Conservation (phyloP, 2,888 invertebrate species). For the Stenchaetothrips biformis region DNA sequence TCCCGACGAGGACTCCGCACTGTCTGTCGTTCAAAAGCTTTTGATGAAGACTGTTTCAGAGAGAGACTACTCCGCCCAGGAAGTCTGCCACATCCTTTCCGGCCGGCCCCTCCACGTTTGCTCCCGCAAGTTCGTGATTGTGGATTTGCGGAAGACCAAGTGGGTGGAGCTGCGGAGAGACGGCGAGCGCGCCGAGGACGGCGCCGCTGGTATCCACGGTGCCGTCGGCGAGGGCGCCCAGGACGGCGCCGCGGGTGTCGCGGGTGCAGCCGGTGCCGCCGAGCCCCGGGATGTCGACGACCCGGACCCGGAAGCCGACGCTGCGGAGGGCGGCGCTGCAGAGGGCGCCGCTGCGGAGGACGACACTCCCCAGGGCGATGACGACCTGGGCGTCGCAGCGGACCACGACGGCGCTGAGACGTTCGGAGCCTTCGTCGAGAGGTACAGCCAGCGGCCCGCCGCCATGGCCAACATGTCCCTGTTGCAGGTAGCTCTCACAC, state of each 20-base stretch:
- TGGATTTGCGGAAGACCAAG: slow-evolving; percentile 11
- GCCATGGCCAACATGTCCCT: neutral
- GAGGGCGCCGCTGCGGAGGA: neutral
- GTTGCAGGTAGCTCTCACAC: neutral
- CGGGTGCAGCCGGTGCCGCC: neutral
- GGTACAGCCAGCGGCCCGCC: neutral
- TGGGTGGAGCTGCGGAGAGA: slow-evolving; percentile 19
- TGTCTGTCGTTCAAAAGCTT: slow-evolving; percentile 30
- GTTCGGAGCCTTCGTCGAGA: neutral
- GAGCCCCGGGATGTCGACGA: neutral
- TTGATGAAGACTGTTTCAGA: slow-evolving; percentile 32
- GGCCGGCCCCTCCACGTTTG: slow-evolving; percentile 26
- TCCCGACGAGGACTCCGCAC: slow-evolving; percentile 10
- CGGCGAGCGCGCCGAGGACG: neutral
- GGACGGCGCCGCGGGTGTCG: neutral
- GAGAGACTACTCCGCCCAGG: slow-evolving; percentile 34
- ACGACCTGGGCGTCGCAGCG: neutral
- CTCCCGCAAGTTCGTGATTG: slow-evolving; percentile 6
- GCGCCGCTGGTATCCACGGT: neutral
- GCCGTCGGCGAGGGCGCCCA: neutral
- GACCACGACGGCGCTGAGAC: neutral
- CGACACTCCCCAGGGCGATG: neutral
- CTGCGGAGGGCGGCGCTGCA: neutral
- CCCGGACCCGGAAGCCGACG: neutral
- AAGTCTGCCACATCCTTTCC: slow-evolving; percentile 32